phyloP scores from a whole-genome alignment of 2,888 invertebrate species.

The Nomada fabriciana region DNA sequence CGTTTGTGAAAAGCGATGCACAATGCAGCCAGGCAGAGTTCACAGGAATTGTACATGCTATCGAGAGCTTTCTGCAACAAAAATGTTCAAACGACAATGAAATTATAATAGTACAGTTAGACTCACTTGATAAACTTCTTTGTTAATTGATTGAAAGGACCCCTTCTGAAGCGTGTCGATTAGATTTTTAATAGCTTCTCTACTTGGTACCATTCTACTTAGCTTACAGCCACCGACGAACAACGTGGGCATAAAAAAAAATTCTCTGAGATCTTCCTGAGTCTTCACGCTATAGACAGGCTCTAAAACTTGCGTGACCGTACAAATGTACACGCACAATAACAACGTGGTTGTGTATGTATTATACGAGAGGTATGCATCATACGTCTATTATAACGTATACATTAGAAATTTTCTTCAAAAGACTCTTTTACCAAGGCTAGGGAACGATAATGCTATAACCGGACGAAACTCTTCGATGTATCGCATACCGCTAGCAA shows the following conservation, averaged over 20 bases:
- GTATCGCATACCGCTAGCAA: too few relatives aligned
- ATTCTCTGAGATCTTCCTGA: conserved; percentile 52
- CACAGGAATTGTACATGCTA: conserved; percentile 24
- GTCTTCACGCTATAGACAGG: conserved; percentile 49
- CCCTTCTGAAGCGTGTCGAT: conserved; percentile 11
- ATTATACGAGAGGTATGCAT: conserved; percentile 23
- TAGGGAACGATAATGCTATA: too few relatives aligned
- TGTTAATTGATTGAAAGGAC: conserved; percentile 16
- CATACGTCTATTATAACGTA: conserved; percentile 16
- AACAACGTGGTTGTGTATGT: conserved; percentile 27
- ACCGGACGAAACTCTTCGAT: too few relatives aligned
- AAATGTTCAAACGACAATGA: background rate
- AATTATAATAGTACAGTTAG: background rate
- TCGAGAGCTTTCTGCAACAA: conserved; percentile 34
- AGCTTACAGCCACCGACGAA: conserved; percentile 46
- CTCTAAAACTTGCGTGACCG: conserved; percentile 38
- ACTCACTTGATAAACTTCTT: conserved; percentile 45
- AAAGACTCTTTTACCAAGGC: too few relatives aligned
- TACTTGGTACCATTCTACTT: conserved; percentile 7
- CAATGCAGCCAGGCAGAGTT: background rate
- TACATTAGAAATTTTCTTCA: background rate
- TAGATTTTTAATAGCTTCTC: conserved; percentile 23
- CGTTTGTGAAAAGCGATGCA: conserved; percentile 13
- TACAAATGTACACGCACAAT: conserved; percentile 15
- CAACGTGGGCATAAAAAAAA: conserved; percentile 29